Conservation (phyloP, 2,888 invertebrate genomes). For the Rotaria macrura region DNA sequence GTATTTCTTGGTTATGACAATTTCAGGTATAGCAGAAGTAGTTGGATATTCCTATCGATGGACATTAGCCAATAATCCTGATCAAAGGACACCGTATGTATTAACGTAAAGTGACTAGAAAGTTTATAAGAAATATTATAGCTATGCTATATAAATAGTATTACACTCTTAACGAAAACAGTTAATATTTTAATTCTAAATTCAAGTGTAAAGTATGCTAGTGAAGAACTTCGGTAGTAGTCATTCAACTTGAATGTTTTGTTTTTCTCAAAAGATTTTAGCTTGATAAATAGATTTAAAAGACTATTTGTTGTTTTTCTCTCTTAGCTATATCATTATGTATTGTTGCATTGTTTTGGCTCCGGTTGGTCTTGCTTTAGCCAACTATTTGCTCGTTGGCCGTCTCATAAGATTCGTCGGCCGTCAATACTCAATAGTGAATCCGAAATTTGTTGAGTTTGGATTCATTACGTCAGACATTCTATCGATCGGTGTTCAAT, state of each 20-base stretch:
- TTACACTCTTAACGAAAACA: too few relatives aligned
- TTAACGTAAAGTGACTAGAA: neutral
- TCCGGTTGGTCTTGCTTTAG: neutral
- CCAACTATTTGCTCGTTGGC: neutral
- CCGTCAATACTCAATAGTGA: neutral
- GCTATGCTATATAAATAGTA: too few relatives aligned
- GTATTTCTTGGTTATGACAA: neutral
- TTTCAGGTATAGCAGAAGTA: neutral
- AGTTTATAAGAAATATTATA: too few relatives aligned
- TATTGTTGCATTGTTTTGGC: constrained; percentile 2
- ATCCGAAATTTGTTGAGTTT: neutral
- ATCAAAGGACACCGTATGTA: constrained; percentile 7
- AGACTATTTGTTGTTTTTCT: neutral
- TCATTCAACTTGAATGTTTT: too few relatives aligned
- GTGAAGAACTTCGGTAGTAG: too few relatives aligned
- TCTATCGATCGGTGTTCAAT: neutral
- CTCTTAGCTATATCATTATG: neutral
- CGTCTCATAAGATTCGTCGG: neutral
- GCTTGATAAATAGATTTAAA: too few relatives aligned
- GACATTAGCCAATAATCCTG: neutral
- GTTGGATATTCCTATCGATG: neutral
- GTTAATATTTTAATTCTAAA: too few relatives aligned
- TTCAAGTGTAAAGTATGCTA: too few relatives aligned
- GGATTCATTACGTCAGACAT: neutral
- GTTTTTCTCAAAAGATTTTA: too few relatives aligned